Conservation (phyloP, 53 echinoderm and acorn worm species). For the Temnopleurus reevesii region DNA sequence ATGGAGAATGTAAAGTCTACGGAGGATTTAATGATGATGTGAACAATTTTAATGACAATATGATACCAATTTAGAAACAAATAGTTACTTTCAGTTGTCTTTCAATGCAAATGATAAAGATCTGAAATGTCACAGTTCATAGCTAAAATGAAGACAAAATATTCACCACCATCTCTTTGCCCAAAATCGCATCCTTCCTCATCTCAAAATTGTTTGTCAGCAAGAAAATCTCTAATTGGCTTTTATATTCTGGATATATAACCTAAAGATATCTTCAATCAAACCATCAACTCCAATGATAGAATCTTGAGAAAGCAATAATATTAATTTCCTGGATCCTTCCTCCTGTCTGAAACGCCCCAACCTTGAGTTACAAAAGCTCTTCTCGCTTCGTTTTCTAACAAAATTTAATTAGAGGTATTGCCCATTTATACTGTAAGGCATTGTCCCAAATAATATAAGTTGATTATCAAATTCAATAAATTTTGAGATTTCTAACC, state of each 20-base stretch:
- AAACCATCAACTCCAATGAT: slow-evolving; percentile 32
- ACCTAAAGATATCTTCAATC: slow-evolving; percentile 44
- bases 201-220: slow-evolving; percentile 5
- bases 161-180: not conserved
- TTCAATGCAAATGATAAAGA: not conserved
- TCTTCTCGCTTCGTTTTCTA: slow-evolving; percentile 38
- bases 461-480: slow-evolving; percentile 62
- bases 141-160: not conserved
- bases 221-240: slow-evolving; percentile 30
- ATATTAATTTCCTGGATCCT: slow-evolving; percentile 48
- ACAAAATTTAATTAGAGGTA: slow-evolving; percentile 57
- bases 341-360: not conserved
- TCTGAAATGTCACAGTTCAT: not conserved
- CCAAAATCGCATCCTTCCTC: not conserved
- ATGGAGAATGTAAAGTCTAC: no score
- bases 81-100: no score
- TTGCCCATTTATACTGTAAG: slow-evolving; percentile 43
- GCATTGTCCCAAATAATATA: slow-evolving; percentile 52
- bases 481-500: slow-evolving; percentile 49
- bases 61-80: no score
- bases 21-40: no score
- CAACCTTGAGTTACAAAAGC: slow-evolving; percentile 53
- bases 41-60: no score
- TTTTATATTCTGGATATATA: slow-evolving; percentile 8
- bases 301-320: slow-evolving; percentile 53